Conservation (phyloP, 1,140 invertebrate genomes). For the Bombus pascuorum region DNA sequence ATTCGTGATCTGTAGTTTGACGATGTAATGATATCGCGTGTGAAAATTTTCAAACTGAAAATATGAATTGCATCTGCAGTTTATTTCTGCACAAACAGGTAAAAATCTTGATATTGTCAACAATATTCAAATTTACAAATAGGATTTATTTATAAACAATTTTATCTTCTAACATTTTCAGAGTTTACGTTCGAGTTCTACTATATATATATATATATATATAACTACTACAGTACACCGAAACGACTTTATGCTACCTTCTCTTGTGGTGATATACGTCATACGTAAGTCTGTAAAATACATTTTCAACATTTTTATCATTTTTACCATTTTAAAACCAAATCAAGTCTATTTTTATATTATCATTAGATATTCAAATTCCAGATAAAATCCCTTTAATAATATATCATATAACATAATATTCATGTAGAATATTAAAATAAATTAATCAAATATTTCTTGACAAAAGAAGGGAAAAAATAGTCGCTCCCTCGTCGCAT, state of each 20-base stretch:
- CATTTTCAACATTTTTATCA: conserved; percentile 3
- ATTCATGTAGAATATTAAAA: too few species aligned
- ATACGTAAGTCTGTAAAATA: background rate
- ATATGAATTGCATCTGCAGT: background rate
- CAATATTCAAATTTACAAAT: background rate
- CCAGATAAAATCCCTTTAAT: too few species aligned
- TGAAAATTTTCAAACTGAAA: background rate
- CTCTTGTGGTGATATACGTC: too few species aligned
- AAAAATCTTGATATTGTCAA: background rate
- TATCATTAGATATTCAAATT: too few species aligned
- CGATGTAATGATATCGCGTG: background rate
- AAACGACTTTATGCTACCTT: too few species aligned
- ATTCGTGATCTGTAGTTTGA: background rate
- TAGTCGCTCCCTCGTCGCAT: background rate
- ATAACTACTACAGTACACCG: too few species aligned
- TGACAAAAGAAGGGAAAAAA: background rate
- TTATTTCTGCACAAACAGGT: background rate
- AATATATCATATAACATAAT: too few species aligned
- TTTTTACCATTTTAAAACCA: background rate
- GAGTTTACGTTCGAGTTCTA: too few species aligned
- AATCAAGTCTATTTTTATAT: too few species aligned
- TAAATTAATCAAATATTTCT: too few species aligned
- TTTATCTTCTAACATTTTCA: background rate
- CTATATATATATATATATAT: too few species aligned
- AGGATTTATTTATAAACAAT: background rate